Evolutionary conservation across 2,113 vertebrate species (phyloP).

Genomic region (Eretmochelys imbricata): DNA sequence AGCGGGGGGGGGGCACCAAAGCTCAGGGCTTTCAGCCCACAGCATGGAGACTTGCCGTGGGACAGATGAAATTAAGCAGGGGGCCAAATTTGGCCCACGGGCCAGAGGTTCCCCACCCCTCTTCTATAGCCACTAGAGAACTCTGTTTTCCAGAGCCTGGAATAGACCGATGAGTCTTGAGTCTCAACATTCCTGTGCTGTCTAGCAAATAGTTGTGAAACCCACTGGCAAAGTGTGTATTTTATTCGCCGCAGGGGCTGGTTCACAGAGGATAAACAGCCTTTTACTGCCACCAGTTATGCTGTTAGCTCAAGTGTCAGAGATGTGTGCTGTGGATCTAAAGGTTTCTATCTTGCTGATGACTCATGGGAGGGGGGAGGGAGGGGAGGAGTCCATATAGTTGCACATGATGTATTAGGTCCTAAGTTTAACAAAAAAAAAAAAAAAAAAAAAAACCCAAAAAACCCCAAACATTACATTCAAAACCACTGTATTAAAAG

Average conservation of each 20-base stretch:
- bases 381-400: no score
- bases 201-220: not conserved
- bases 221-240: no score
- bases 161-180: not conserved
- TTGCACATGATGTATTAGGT: no score
- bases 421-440: no score
- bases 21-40: no score
- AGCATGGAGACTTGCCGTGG: no score
- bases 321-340: not conserved
- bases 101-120: no score
- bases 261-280: not conserved
- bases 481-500: not conserved
- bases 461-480: not conserved
- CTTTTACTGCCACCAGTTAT: not conserved
- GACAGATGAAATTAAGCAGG: no score
- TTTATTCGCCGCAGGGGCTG: not conserved
- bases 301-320: not conserved
- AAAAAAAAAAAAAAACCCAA: no score
- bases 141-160: not conserved
- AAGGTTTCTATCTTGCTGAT: not conserved
- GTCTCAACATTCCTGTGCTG: not conserved
- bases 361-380: not conserved
- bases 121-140: not conserved
- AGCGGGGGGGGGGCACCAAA: no score
- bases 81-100: no score